Evolutionary conservation across 2,113 vertebrate species (phyloP).

Genomic region (Sander lucioperca): DNA sequence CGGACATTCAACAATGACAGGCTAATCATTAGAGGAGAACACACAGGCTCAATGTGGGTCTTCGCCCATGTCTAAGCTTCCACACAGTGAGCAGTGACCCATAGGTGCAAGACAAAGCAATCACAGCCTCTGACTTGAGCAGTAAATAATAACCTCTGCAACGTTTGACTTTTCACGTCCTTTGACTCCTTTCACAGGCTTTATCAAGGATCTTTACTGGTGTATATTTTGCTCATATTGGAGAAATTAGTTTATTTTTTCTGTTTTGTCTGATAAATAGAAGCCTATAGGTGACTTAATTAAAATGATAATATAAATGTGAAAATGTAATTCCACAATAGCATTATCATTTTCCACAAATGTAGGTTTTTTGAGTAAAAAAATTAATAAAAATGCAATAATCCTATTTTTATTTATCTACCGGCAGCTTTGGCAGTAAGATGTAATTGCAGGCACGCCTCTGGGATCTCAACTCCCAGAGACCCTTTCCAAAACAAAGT

Average conservation of each 20-base stretch:
- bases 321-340: no score
- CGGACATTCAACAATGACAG: conserved; percentile 59
- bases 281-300: no score
- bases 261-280: neutral
- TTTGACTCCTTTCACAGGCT: conserved; percentile 2
- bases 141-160: conserved; percentile 33
- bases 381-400: no score
- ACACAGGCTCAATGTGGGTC: conserved; percentile 27
- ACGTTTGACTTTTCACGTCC: conserved; percentile 20
- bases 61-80: conserved; percentile 18
- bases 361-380: no score
- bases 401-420: no score
- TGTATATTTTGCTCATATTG: neutral
- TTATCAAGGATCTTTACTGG: neutral
- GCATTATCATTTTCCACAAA: no score
- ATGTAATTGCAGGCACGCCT: no score
- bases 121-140: conserved; percentile 13
- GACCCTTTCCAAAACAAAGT: no score
- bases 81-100: conserved; percentile 36
- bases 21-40: conserved; percentile 55
- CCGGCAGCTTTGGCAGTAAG: no score
- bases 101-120: conserved; percentile 36
- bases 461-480: no score
- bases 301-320: no score
- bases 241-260: neutral